Conservation (phyloP, 2,888 invertebrate genomes). For the Andrena camellia region DNA sequence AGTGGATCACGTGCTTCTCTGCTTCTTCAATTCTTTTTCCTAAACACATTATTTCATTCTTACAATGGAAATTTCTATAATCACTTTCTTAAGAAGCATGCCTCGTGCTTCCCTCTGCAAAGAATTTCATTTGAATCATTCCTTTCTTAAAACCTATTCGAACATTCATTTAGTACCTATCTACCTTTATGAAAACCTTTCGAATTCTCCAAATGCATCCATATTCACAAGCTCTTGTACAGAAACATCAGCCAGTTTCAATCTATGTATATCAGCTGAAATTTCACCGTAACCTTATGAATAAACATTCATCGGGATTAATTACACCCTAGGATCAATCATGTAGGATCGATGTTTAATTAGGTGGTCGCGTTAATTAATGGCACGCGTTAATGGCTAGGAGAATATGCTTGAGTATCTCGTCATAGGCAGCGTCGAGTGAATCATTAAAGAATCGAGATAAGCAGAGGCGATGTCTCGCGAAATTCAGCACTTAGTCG, state of each 20-base stretch:
- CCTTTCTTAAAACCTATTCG: no score
- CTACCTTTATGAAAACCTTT: no score
- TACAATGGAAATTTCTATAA: no score
- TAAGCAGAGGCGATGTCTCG: conserved; percentile 16
- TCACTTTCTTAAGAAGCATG: no score
- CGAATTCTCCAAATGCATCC: neutral
- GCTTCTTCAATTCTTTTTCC: no score
- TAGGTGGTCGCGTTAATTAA: conserved; percentile 22
- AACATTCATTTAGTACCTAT: no score
- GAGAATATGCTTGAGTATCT: conserved; percentile 6
- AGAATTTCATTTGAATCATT: no score
- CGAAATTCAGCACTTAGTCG: conserved; percentile 3
- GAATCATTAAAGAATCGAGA: conserved; percentile 30
- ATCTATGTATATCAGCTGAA: neutral
- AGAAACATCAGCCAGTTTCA: neutral
- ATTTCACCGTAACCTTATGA: conserved; percentile 1
- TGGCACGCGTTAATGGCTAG: conserved; percentile 25
- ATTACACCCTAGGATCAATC: conserved; percentile 18
- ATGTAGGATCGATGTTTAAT: conserved; percentile 9
- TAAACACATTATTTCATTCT: no score
- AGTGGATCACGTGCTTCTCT: no score
- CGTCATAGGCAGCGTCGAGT: conserved; percentile 2
- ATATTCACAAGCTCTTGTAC: no score
- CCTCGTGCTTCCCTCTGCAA: no score
- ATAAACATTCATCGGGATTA: neutral